Conservation (phyloP, 1,140 invertebrate genomes). For the Saccostrea cuccullata region DNA sequence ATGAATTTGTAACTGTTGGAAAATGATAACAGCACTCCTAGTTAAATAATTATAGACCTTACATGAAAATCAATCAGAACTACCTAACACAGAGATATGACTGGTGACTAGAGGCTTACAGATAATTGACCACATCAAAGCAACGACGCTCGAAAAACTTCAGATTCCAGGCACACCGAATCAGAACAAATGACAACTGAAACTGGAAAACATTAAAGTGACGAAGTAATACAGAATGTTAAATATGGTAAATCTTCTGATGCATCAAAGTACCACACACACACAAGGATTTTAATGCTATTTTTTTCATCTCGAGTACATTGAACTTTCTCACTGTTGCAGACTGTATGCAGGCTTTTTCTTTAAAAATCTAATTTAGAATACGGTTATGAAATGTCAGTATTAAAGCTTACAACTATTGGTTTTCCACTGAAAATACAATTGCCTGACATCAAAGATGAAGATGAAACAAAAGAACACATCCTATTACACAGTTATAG, state of each 20-base stretch:
- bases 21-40: conserved; percentile 22
- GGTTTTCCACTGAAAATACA: neutral
- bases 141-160: neutral
- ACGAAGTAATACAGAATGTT: neutral
- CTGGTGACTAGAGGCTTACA: neutral
- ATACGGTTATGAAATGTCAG: neutral
- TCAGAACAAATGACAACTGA: neutral
- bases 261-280: too few relatives aligned
- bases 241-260: neutral
- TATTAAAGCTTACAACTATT: neutral
- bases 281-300: too few relatives aligned
- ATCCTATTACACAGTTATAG: neutral
- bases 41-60: conserved; percentile 17
- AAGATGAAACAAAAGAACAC: neutral
- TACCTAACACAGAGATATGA: conserved; percentile 3
- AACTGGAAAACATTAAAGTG: neutral
- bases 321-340: too few relatives aligned
- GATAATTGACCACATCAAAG: conserved; percentile 23
- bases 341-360: too few relatives aligned
- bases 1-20: conserved; percentile 17
- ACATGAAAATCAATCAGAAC: conserved; percentile 7
- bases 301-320: too few relatives aligned
- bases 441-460: neutral
- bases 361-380: too few relatives aligned
- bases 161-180: neutral